Percentiles rank a stretch among this genome's conserved stretches.
Evolutionary conservation across 23 tunicate species (phyloP).

Genomic region (Clavelina lepadiformis): DNA sequence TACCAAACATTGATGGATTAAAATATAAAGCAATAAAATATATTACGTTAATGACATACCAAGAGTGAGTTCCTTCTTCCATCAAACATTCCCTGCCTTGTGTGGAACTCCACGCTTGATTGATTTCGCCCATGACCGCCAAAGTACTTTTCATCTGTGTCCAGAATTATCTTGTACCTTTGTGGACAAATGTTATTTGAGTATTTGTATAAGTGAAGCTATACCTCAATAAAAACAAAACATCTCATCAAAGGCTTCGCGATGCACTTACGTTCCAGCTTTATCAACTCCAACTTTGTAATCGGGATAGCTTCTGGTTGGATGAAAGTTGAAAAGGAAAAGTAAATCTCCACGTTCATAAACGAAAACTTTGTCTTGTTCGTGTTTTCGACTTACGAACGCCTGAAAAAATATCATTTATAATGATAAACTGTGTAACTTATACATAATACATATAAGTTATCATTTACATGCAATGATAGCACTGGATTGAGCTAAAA

Average conservation of each 20-base stretch:
- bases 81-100: constrained; percentile 25
- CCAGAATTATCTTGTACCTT: constrained; percentile 62
- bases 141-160: constrained; percentile 47
- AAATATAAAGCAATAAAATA: no score
- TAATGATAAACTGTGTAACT: not conserved
- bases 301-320: constrained; percentile 54
- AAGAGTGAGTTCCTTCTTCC: constrained; percentile 44
- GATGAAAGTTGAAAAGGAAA: constrained; percentile 89
- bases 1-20: no score
- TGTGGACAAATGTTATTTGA: no score
- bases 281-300: constrained; percentile 55
- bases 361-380: constrained; percentile 76
- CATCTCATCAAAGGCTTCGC: no score
- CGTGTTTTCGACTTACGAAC: constrained; percentile 65
- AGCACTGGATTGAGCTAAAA: not conserved
- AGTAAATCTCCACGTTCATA: constrained; percentile 69
- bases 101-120: constrained; percentile 25
- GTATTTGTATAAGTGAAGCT: no score
- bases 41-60: no score
- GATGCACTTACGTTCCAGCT: constrained; percentile 56
- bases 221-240: no score
- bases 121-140: constrained; percentile 60
- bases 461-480: not conserved
- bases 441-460: not conserved
- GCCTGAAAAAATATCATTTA: constrained; percentile 17